Conservation (phyloP, 2,113 vertebrate genomes). For the Callipepla squamata region DNA sequence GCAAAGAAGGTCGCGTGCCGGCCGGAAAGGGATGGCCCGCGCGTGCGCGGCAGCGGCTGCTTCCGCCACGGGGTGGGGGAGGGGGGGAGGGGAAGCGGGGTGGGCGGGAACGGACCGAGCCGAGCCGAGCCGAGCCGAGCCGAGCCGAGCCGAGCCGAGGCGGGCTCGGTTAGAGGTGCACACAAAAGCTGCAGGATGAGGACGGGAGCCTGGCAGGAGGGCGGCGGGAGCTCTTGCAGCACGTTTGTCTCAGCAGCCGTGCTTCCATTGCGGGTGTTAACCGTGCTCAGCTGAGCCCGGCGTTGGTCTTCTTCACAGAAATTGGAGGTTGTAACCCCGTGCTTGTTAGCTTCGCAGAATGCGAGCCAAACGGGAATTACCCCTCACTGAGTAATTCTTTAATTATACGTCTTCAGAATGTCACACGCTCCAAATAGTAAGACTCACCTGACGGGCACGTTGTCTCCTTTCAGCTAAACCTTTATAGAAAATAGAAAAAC, state of each 20-base stretch:
- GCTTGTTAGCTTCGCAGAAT: neutral
- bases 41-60: neutral
- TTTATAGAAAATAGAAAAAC: neutral
- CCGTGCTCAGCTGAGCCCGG: rapidly evolving
- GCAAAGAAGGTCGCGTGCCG: neutral
- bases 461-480: neutral
- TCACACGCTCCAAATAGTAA: neutral
- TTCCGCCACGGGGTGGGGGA: no score
- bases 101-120: neutral
- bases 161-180: no score
- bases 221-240: neutral
- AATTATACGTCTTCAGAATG: neutral
- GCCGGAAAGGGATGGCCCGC: neutral
- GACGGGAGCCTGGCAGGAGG: neutral
- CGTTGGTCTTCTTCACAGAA: neutral
- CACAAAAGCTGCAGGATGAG: neutral
- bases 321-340: neutral
- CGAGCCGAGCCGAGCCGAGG: no score
- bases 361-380: neutral
- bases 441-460: neutral
- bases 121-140: no score
- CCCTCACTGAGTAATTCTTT: neutral
- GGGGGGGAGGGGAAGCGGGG: no score
- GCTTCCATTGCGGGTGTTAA: neutral
- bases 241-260: rapidly evolving